Conservation (phyloP, 2,888 invertebrate species). For the Aspidiotus rigidus region DNA sequence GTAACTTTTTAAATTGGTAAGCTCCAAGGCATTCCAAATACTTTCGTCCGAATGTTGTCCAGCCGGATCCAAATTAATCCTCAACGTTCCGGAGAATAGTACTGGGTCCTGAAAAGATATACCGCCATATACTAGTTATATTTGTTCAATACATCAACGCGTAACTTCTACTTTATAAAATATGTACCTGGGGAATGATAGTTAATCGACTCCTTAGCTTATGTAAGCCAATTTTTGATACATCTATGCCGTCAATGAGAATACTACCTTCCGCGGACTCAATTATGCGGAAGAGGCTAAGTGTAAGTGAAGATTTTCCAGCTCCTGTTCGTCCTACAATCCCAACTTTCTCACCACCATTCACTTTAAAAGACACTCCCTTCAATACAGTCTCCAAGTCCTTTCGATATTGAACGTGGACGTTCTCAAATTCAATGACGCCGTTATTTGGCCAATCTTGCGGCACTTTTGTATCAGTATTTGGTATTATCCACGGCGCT, state of each 20-base stretch:
- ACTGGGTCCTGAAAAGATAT: slow-evolving; percentile 67
- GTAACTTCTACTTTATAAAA: too few relatives aligned
- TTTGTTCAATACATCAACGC: too few relatives aligned
- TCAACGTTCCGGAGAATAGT: slow-evolving; percentile 80
- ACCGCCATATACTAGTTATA: too few relatives aligned
- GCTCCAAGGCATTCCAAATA: slow-evolving; percentile 78
- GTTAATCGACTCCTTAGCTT: slow-evolving; percentile 59
- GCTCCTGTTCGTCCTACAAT: slow-evolving; percentile 86
- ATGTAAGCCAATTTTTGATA: slow-evolving; percentile 73
- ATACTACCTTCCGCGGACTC: slow-evolving; percentile 75
- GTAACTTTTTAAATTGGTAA: slow-evolving; percentile 79
- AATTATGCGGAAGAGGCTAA: slow-evolving; percentile 80
- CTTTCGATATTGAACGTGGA: slow-evolving; percentile 75
- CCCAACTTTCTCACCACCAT: slow-evolving; percentile 77
- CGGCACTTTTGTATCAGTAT: slow-evolving; percentile 39
- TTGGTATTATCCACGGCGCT: slow-evolving; percentile 17
- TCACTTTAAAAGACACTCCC: slow-evolving; percentile 65
- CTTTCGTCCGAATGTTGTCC: slow-evolving; percentile 65
- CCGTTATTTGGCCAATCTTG: slow-evolving; percentile 71
- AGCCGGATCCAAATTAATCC: slow-evolving; percentile 90
- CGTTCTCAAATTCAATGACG: slow-evolving; percentile 66
- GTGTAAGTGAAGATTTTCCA: slow-evolving; percentile 82
- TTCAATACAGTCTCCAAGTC: slow-evolving; percentile 78
- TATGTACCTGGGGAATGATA: slow-evolving; percentile 47
- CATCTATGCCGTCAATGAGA: slow-evolving; percentile 72